Evolutionary conservation across 2,888 invertebrate genomes (phyloP).

Genomic region (Zaprionus bogoriensis): DNA sequence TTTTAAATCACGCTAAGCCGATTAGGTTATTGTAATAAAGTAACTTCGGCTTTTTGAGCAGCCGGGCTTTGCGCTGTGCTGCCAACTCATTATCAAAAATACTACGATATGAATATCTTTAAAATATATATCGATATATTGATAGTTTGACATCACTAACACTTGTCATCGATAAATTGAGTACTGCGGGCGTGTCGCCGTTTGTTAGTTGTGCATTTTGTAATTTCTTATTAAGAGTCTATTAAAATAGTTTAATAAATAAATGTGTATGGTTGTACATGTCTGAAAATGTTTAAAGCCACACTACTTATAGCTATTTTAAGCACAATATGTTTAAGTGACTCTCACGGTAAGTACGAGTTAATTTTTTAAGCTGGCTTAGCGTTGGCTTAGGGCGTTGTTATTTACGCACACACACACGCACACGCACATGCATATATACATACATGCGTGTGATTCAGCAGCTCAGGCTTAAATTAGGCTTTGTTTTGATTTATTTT

Average conservation of each 20-base stretch:
- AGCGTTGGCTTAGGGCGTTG: conserved; percentile 60
- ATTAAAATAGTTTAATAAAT: conserved; percentile 12
- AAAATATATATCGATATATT: conserved; percentile 17
- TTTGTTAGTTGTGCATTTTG: conserved; percentile 42
- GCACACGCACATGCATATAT: background rate
- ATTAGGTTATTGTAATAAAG: no score
- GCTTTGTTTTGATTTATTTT: background rate
- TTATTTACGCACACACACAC: conserved; percentile 17
- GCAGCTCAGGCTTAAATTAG: background rate
- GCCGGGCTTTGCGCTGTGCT: no score
- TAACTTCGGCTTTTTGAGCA: no score
- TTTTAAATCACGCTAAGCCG: no score
- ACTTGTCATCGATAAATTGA: conserved; percentile 17
- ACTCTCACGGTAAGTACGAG: conserved; percentile 42
- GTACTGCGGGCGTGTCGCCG: conserved; percentile 63
- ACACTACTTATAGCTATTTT: conserved; percentile 36
- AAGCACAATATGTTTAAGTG: conserved; percentile 35
- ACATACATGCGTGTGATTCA: conserved; percentile 2
- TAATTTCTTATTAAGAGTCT: conserved; percentile 17
- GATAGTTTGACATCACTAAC: background rate
- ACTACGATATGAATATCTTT: no score
- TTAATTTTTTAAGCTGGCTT: conserved; percentile 24
- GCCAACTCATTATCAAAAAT: no score
- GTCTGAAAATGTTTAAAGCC: conserved; percentile 46
- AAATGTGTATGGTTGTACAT: conserved; percentile 24